phyloP scores from a whole-genome alignment of 92 coral and sea anemone species.

The Pocillopora meandrina region DNA sequence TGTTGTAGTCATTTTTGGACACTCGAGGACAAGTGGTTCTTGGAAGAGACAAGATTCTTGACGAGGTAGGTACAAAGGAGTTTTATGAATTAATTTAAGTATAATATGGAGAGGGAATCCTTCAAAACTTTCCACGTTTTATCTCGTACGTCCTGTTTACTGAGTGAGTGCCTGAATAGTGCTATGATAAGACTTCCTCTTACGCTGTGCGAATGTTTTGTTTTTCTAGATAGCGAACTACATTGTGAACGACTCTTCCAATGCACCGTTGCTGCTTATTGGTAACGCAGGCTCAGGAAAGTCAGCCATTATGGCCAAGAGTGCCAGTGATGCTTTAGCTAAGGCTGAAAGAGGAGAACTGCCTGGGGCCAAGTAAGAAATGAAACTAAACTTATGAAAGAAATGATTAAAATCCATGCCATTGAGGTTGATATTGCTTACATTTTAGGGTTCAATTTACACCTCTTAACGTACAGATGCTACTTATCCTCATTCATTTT shows the following conservation, averaged over 20 bases:
- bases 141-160: neutral
- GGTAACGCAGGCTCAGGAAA: conserved; percentile 99
- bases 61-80: conserved; percentile 64
- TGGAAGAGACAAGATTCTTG: conserved; percentile 91
- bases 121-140: too few species aligned
- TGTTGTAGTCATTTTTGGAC: conserved; percentile 87
- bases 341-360: conserved; percentile 66
- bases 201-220: neutral
- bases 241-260: conserved; percentile 59
- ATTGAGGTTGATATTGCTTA: too few species aligned
- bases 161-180: neutral
- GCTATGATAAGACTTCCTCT: neutral
- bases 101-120: neutral
- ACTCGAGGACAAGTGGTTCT: conserved; percentile 91
- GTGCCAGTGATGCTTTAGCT: conserved; percentile 79
- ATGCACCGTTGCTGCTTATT: conserved; percentile 91
- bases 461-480: too few species aligned
- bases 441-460: too few species aligned
- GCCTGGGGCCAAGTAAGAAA: conserved; percentile 59
- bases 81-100: neutral
- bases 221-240: conserved; percentile 73
- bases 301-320: conserved; percentile 98
- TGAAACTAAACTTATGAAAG: neutral
- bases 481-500: too few species aligned
- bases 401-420: neutral